Conservation (phyloP, 2,888 invertebrate genomes). For the Pammene fasciana region DNA sequence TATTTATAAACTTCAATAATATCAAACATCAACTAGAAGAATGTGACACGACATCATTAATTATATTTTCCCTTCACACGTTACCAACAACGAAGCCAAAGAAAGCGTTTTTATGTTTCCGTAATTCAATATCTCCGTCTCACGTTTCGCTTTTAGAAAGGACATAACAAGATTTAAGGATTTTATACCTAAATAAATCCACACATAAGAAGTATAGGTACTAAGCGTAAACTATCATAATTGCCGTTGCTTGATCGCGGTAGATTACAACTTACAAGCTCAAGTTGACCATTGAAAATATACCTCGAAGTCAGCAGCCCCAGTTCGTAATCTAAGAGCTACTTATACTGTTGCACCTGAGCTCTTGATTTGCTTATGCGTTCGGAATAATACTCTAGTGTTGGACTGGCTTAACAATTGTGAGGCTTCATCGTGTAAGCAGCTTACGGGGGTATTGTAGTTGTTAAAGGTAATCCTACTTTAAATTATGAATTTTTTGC, state of each 20-base stretch:
- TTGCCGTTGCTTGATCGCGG: neutral
- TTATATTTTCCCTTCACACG: neutral
- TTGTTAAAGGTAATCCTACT: conserved; percentile 15
- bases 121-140: conserved; percentile 11
- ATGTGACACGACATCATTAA: no score
- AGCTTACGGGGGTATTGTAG: conserved; percentile 19
- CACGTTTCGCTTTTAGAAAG: neutral
- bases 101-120: neutral
- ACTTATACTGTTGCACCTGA: neutral
- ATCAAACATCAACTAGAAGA: no score
- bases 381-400: neutral
- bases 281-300: neutral
- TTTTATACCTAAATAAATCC: conserved; percentile 18
- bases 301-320: neutral
- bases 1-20: no score
- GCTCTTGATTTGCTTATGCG: neutral
- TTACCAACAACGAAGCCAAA: neutral
- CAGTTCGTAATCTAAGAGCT: neutral
- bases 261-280: neutral
- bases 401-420: conserved; percentile 19
- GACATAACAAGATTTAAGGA: conserved; percentile 29
- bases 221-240: neutral
- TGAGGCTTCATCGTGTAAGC: conserved; percentile 24
- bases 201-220: neutral
- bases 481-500: neutral